Base-by-base conservation (phyloP, 2,113 vertebrate genomes). In the Psettodes erumei region DNA sequence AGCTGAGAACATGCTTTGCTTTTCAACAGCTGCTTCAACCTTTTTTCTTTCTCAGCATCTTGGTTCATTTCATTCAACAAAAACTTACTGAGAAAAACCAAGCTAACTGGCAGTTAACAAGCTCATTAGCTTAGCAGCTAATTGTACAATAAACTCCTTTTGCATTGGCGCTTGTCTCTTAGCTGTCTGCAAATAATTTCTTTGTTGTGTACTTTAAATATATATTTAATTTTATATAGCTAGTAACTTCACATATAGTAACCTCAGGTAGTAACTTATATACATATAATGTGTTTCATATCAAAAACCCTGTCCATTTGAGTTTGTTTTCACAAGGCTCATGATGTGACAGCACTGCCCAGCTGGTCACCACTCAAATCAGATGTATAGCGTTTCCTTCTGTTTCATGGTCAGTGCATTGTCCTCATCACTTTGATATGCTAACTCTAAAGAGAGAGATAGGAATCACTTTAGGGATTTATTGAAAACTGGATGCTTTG, bases 231-330 rank as follows among this genome's bases (percentile, higher is more conserved):
- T n/a, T n/a, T n/a, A n/a, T n/a, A n/a, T n/a, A n/a, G n/a, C n/a
- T n/a, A n/a, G n/a, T n/a, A n/a, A n/a, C n/a, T n/a, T n/a, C n/a
- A n/a, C n/a, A n/a, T n/a, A n/a, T n/a, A n/a, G n/a, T n/a, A n/a
- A n/a, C n/a, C n/a, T n/a, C n/a, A n/a, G n/a, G n/a, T n/a, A n/a
- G n/a, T n/a, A n/a, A n/a, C n/a, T n/a, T n/a, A n/a, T n/a, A n/a
- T n/a, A n/a, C n/a, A n/a, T n/a, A n/a, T n/a, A 55, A 62, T 71
- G 16, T 48, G 64, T 68, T 72, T 79, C 21, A 51, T 30, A 33
- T 56, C 25, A 69, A 33, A 62, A 61, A 40, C 48, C 10, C n/a
- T 47, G 13, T 25, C 32, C n/a, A 18, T 62, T 66, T 33, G 10
- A 47, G 11, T 56, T 45, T 28, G 42, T 30, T 45, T 40, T 63